Conservation (phyloP, 2,797 vertebrate genomes). For the Lithobates sylvaticus region DNA sequence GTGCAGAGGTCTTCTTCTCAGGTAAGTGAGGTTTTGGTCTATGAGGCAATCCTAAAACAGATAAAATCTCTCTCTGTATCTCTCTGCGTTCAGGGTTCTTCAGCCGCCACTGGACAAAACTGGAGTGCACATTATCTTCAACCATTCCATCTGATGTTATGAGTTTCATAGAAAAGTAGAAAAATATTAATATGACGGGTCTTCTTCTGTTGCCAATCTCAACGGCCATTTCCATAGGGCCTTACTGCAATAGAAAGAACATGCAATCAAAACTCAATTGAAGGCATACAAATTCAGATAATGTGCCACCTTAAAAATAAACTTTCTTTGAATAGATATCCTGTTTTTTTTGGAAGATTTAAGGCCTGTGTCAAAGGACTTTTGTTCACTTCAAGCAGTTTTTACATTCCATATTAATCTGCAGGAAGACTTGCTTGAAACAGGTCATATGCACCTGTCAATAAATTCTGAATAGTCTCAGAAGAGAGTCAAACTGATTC, state of each 20-base stretch:
- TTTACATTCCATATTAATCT: too few species aligned
- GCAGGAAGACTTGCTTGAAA: too few species aligned
- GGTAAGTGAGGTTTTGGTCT: constrained; percentile 94
- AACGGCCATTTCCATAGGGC: constrained; percentile 73
- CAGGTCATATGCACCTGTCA: too few species aligned
- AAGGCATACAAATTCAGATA: neutral
- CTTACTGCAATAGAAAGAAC: constrained; percentile 14
- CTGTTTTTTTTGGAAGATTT: too few species aligned
- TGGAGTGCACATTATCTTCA: constrained; percentile 96
- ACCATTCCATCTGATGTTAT: constrained; percentile 88
- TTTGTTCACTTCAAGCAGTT: too few species aligned
- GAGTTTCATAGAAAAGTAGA: constrained; percentile 84
- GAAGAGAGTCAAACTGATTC: too few species aligned
- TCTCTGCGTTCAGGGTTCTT: constrained; percentile 95
- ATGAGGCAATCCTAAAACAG: constrained; percentile 94
- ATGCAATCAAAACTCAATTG: neutral
- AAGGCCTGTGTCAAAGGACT: too few species aligned
- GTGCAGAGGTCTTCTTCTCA: constrained; percentile 95
- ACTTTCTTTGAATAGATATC: too few species aligned
- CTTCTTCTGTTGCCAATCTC: constrained; percentile 78
- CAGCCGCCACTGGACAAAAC: constrained; percentile 93
- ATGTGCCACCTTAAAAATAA: too few species aligned
- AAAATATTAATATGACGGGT: constrained; percentile 79
- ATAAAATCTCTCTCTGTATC: constrained; percentile 98
- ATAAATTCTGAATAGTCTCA: too few species aligned